Evolutionary conservation across 2,797 vertebrate species (phyloP).

Genomic region (Cheirogaleus major): DNA sequence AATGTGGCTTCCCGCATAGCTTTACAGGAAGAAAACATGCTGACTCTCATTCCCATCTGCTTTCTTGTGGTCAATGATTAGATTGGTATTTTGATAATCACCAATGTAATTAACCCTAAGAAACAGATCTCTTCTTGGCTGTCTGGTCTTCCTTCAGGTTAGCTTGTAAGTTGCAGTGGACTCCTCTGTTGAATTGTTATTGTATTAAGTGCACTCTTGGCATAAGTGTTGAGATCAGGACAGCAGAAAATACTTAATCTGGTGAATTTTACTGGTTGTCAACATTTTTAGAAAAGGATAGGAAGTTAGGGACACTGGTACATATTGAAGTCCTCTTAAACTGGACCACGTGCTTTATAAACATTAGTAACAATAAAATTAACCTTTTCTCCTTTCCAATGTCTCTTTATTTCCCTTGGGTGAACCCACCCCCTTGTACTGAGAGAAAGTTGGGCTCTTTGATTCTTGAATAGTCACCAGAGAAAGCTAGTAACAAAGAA

Average conservation of each 20-base stretch:
- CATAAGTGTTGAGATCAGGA: neutral
- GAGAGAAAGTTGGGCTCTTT: neutral
- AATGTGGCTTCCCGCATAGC: neutral
- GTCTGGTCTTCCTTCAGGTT: neutral
- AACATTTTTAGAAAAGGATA: neutral
- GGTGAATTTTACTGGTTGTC: neutral
- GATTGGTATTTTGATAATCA: neutral
- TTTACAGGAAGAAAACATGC: neutral
- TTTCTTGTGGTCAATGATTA: neutral
- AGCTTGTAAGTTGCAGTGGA: neutral
- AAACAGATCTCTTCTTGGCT: neutral
- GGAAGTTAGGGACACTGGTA: neutral
- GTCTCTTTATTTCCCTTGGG: neutral
- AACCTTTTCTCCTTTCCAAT: neutral
- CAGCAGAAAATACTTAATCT: neutral
- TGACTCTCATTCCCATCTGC: neutral
- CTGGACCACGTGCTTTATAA: neutral
- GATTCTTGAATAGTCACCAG: neutral
- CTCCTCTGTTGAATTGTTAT: neutral
- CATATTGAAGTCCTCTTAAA: neutral
- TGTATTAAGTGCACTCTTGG: neutral
- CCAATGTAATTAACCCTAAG: neutral
- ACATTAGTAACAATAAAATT: neutral
- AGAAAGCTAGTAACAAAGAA: neutral
- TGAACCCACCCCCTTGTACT: neutral